phyloP scores from a whole-genome alignment of 2,888 invertebrate genomes.

The Lysandra coridon region DNA sequence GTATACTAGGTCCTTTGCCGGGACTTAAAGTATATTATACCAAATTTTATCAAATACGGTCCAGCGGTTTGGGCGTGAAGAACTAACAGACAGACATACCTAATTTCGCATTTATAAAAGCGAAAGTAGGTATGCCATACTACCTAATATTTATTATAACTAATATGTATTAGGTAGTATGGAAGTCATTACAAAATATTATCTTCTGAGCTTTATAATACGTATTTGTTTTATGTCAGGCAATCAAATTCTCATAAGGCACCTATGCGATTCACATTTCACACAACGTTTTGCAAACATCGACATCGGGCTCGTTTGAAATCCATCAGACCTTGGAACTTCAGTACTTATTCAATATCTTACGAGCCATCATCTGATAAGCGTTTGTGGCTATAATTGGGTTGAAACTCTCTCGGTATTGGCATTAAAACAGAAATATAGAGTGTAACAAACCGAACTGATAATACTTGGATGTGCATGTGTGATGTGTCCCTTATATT shows the following conservation, averaged over 20 bases:
- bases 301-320: slow-evolving; percentile 2
- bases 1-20: too few relatives aligned
- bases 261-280: background rate
- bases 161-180: too few relatives aligned
- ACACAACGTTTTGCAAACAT: background rate
- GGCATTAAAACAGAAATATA: background rate
- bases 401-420: background rate
- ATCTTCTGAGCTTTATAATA: background rate
- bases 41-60: too few relatives aligned
- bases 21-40: too few relatives aligned
- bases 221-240: background rate
- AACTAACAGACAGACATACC: too few relatives aligned
- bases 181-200: background rate
- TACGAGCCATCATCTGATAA: background rate
- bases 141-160: too few relatives aligned
- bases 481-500: too few relatives aligned
- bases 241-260: slow-evolving; percentile 19
- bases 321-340: background rate
- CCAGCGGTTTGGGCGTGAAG: too few relatives aligned
- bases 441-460: too few relatives aligned
- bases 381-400: background rate
- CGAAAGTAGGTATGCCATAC: too few relatives aligned
- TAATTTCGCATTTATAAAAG: too few relatives aligned
- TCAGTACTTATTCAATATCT: background rate
- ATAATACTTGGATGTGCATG: too few relatives aligned